Evolutionary conservation across 2,888 invertebrate species (phyloP).

Genomic region (Torymus aiolomorphi): DNA sequence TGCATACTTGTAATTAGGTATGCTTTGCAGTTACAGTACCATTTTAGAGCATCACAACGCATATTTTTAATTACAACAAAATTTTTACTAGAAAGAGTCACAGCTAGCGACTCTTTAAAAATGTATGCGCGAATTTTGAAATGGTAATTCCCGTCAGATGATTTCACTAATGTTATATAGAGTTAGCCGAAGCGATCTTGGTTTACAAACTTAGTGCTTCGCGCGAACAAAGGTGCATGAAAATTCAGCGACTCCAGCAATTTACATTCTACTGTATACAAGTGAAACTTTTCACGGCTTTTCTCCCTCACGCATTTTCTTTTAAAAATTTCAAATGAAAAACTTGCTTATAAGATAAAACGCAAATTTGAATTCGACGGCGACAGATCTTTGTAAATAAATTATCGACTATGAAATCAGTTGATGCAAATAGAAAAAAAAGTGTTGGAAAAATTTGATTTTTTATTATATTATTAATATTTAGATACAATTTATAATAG

Average conservation of each 20-base stretch:
- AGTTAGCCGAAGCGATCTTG: no score
- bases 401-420: not conserved
- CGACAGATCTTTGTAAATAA: conserved; percentile 27
- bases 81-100: no score
- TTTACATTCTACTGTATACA: conserved; percentile 21
- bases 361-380: not conserved
- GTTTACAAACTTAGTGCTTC: not conserved
- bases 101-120: no score
- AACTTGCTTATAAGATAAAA: conserved; percentile 5
- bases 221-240: conserved; percentile 4
- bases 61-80: no score
- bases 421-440: not conserved
- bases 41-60: no score
- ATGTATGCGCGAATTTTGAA: no score
- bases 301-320: not conserved
- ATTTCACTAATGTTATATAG: no score
- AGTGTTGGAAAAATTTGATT: no score
- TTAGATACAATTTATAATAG: no score
- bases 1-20: not conserved
- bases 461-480: no score
- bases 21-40: no score
- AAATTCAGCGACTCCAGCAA: conserved; percentile 21
- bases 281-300: not conserved
- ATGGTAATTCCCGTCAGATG: no score
- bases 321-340: not conserved